Conservation (phyloP, 1,140 invertebrate genomes). For the Drosophila kepulauana region DNA sequence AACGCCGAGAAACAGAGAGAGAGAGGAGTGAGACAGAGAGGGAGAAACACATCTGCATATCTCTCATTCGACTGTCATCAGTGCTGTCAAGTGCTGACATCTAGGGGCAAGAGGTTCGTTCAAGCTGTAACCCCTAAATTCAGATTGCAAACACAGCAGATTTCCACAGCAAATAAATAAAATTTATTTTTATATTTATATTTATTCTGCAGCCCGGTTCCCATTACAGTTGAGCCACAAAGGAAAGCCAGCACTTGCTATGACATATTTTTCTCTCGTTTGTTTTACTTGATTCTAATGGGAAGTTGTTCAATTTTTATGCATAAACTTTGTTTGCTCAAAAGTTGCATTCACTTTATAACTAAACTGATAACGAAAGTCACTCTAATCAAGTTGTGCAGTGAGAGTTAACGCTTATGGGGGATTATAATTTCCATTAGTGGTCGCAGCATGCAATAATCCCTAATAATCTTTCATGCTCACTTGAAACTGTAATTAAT, state of each 20-base stretch:
- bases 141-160: conserved; percentile 11
- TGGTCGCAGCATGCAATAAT: neutral
- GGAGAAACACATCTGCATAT: conserved; percentile 60
- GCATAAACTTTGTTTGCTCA: neutral
- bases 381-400: neutral
- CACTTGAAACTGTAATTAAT: conserved; percentile 7
- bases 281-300: neutral
- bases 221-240: neutral
- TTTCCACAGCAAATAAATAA: conserved; percentile 16
- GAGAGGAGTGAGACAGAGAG: neutral
- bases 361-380: neutral
- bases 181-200: neutral
- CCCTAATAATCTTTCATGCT: neutral
- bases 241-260: neutral
- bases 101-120: neutral
- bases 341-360: neutral
- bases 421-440: neutral
- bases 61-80: conserved; percentile 38
- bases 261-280: neutral
- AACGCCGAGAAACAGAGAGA: conserved; percentile 1
- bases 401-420: neutral
- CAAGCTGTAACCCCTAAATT: conserved; percentile 4
- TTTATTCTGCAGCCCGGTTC: neutral
- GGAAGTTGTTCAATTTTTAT: neutral
- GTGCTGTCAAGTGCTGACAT: conserved; percentile 61